phyloP scores from a whole-genome alignment of 2,113 vertebrate species.

The Catharus minimus region DNA sequence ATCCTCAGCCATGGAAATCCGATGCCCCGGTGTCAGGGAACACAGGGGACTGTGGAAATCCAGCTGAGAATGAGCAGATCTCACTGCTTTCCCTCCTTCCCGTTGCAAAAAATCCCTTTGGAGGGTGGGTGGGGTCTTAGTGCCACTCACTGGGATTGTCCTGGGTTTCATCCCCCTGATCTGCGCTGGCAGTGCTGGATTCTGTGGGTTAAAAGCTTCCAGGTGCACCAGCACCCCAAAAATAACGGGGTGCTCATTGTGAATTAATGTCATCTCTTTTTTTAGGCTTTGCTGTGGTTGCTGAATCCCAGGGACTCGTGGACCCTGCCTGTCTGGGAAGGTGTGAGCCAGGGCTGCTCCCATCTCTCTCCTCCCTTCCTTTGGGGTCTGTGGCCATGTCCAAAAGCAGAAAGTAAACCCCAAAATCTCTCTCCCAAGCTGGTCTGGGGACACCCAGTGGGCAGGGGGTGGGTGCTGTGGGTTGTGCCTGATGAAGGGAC shows the following conservation, averaged over 20 bases:
- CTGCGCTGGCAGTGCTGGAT: not conserved
- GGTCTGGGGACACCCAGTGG: rapidly evolving
- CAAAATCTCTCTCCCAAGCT: not conserved
- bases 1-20: constrained; percentile 51
- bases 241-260: rapidly evolving
- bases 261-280: not conserved
- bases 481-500: not conserved
- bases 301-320: rapidly evolving
- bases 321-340: not conserved
- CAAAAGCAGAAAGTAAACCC: not conserved
- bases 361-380: rapidly evolving
- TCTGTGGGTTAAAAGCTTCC: not conserved
- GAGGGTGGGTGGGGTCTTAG: not conserved
- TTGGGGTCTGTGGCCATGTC: not conserved
- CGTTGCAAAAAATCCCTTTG: not conserved
- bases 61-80: constrained; percentile 70
- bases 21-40: constrained; percentile 28
- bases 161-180: not conserved
- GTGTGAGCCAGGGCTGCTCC: rapidly evolving
- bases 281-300: not conserved
- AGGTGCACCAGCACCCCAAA: not conserved
- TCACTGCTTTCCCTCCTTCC: not conserved
- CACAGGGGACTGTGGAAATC: not conserved
- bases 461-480: not conserved
- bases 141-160: rapidly evolving